Percentiles rank a stretch among this genome's conserved stretches.
These are phyloP conservation scores for Acanthosepion esculentum DNA, from an alignment of 2,888 invertebrate species.

Conservation along the genomic window DNA sequence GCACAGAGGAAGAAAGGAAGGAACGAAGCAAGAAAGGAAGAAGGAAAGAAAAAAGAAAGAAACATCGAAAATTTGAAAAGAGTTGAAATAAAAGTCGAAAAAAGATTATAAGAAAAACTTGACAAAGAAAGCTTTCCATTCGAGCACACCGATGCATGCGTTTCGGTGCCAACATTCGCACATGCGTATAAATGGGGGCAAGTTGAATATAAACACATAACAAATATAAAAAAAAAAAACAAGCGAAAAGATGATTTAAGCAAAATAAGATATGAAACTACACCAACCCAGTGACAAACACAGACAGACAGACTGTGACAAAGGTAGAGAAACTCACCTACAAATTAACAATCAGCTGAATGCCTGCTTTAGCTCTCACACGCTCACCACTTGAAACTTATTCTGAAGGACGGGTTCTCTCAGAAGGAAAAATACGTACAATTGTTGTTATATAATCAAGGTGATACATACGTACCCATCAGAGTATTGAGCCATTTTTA, in stretches of 20 bases:
- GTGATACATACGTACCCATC: not conserved
- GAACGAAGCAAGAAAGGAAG: not conserved
- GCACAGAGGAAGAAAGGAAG: not conserved
- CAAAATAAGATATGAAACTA: not conserved
- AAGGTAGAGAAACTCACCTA: not conserved
- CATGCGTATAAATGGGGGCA: not conserved
- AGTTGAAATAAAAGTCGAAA: not conserved
- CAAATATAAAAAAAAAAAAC: not conserved
- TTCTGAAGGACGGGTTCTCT: not conserved
- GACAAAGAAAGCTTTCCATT: not conserved
- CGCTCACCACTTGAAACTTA: not conserved
- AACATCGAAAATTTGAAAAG: constrained; percentile 43
- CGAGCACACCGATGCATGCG: not conserved
- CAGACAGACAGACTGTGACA: not conserved
- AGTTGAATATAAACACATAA: not conserved
- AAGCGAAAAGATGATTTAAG: not conserved
- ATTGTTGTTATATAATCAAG: not conserved
- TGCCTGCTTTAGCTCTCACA: not conserved
- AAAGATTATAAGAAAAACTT: not conserved
- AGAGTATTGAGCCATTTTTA: not conserved
- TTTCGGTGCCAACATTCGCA: not conserved
- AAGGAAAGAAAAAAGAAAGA: not conserved
- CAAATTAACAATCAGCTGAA: not conserved
- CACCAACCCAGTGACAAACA: not conserved
- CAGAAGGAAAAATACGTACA: not conserved